phyloP scores from a whole-genome alignment of 2,113 vertebrate species.

The Nanorana parkeri region DNA sequence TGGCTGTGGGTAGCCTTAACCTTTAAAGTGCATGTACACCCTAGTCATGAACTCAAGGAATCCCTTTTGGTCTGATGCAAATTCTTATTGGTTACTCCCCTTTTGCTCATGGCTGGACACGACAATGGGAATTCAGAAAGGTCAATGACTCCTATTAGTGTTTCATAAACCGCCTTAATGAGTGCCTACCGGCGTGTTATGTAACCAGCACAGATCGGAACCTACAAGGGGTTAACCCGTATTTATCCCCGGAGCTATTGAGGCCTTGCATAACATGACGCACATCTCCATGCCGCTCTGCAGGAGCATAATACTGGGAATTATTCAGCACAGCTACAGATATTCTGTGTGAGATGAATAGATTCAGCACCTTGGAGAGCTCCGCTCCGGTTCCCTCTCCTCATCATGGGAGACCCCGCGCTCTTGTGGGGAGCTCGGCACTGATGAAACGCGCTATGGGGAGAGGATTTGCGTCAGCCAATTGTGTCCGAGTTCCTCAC shows the following conservation, averaged over 20 bases:
- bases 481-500: no score
- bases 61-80: no score
- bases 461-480: background rate
- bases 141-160: background rate
- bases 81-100: no score
- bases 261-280: slow-evolving; percentile 19
- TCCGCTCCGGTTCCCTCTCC: background rate
- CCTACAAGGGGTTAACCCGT: background rate
- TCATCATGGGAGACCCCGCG: background rate
- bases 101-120: no score
- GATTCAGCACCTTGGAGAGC: slow-evolving; percentile 20
- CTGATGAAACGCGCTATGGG: background rate
- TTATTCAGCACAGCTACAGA: background rate
- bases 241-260: background rate
- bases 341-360: slow-evolving; percentile 7
- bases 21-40: no score
- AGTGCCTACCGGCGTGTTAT: background rate
- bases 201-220: background rate
- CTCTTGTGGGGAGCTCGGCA: background rate
- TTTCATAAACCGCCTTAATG: no score
- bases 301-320: slow-evolving; percentile 8
- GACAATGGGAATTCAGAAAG: no score
- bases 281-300: slow-evolving; percentile 36
- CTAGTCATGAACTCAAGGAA: no score
- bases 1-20: no score